These are phyloP conservation scores for Sylvia atricapilla DNA, from an alignment of 2,113 vertebrate genomes.

Conservation along the genomic window DNA sequence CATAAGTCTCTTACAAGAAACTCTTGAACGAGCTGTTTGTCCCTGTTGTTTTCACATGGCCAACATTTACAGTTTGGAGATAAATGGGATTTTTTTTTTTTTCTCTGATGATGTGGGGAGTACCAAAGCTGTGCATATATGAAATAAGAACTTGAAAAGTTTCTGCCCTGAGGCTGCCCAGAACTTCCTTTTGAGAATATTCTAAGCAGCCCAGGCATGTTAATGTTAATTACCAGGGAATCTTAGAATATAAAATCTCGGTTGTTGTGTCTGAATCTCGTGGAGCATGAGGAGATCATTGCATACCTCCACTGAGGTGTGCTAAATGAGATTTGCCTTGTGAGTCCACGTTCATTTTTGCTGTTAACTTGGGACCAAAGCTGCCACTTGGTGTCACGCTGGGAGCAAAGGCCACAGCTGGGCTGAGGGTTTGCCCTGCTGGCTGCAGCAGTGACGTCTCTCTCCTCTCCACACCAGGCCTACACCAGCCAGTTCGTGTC, in stretches of 20 bases:
- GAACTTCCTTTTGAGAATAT: neutral
- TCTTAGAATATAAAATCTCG: neutral
- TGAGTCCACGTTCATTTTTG: neutral
- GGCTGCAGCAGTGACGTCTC: fast-evolving
- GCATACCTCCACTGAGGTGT: fast-evolving
- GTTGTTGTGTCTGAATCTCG: too few species aligned
- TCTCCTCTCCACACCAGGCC: constrained; percentile 69
- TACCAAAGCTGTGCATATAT: neutral
- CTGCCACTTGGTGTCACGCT: fast-evolving
- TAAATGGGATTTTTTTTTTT: constrained; percentile 55
- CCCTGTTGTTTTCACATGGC: constrained; percentile 10
- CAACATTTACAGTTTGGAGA: neutral
- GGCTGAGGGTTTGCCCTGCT: fast-evolving
- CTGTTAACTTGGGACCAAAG: fast-evolving
- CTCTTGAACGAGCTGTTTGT: constrained; percentile 39
- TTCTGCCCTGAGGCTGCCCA: neutral
- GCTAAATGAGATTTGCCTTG: neutral
- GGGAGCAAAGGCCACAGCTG: neutral
- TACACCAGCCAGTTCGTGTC: constrained; percentile 98
- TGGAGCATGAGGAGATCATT: fast-evolving
- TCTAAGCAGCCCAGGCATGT: neutral
- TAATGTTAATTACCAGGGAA: neutral
- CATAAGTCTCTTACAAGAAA: constrained; percentile 45
- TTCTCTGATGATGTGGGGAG: neutral
- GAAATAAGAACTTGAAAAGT: neutral